phyloP scores from a whole-genome alignment of 2,113 vertebrate species.

The Dromas ardeola region DNA sequence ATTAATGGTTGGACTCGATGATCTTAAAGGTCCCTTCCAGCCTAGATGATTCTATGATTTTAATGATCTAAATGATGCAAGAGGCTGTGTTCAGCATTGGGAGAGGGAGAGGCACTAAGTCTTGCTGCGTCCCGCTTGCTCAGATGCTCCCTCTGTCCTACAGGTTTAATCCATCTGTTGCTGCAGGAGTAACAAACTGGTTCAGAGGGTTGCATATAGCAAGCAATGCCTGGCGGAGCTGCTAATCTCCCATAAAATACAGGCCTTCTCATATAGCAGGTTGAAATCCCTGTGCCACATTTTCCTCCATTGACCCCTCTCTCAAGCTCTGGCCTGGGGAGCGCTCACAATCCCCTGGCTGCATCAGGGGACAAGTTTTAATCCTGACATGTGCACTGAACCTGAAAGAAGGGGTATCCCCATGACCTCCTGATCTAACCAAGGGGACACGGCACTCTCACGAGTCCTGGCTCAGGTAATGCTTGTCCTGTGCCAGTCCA shows the following conservation, averaged over 20 bases:
- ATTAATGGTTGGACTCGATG: neutral
- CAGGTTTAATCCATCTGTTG: neutral
- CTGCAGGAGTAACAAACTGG: neutral
- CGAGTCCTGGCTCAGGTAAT: neutral
- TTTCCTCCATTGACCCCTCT: neutral
- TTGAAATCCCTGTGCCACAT: neutral
- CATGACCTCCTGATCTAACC: neutral
- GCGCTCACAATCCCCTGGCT: neutral
- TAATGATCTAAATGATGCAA: neutral
- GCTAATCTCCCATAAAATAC: neutral
- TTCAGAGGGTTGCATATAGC: neutral
- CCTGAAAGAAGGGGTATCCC: neutral
- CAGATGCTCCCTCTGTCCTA: neutral
- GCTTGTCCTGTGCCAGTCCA: too few relatives aligned
- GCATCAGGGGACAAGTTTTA: neutral
- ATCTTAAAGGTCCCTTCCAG: neutral
- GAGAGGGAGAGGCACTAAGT: neutral
- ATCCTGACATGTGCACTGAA: neutral
- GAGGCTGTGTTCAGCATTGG: neutral
- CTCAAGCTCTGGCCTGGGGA: neutral
- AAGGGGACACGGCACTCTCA: rapidly evolving
- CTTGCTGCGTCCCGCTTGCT: neutral
- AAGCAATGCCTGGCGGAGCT: neutral
- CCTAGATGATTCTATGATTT: neutral
- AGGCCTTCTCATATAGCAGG: rapidly evolving